Evolutionary conservation across 2,113 vertebrate genomes (phyloP).

Genomic region (Stegostoma tigrinum): DNA sequence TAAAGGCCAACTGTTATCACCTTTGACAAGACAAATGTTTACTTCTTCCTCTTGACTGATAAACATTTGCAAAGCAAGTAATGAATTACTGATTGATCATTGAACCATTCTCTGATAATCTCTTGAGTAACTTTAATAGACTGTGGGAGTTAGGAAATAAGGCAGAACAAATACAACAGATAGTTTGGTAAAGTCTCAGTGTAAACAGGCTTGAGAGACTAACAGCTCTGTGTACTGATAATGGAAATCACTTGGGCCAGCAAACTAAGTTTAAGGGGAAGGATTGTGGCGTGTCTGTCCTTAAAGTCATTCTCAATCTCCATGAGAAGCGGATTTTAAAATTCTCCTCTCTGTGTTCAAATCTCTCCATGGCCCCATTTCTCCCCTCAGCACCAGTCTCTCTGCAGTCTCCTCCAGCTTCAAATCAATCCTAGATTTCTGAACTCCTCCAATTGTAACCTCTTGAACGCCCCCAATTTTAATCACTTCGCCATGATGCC

Average conservation of each 20-base stretch:
- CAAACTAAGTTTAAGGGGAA: not conserved
- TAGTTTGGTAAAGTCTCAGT: not conserved
- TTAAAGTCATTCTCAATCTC: not conserved
- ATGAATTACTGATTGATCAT: slow-evolving; percentile 23
- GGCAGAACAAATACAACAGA: not conserved
- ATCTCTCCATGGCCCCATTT: not conserved
- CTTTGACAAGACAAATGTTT: slow-evolving; percentile 28
- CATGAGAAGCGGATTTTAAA: not conserved
- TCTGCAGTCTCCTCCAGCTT: not conserved
- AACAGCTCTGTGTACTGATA: not conserved
- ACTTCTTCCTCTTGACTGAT: not conserved
- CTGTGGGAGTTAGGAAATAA: not conserved
- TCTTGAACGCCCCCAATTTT: not conserved
- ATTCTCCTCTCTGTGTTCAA: not conserved
- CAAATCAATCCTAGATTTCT: not conserved
- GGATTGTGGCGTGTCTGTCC: not conserved
- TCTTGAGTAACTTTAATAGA: slow-evolving; percentile 32
- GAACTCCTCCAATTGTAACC: not conserved
- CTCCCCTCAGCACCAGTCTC: not conserved
- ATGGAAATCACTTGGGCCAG: not conserved
- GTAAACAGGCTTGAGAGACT: not conserved
- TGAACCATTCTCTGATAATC: not conserved
- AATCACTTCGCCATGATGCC: not conserved
- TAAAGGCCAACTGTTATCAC: not conserved
- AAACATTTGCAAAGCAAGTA: not conserved